Base-by-base conservation (phyloP, 1,140 invertebrate species). In the Papilio dardanus region DNA sequence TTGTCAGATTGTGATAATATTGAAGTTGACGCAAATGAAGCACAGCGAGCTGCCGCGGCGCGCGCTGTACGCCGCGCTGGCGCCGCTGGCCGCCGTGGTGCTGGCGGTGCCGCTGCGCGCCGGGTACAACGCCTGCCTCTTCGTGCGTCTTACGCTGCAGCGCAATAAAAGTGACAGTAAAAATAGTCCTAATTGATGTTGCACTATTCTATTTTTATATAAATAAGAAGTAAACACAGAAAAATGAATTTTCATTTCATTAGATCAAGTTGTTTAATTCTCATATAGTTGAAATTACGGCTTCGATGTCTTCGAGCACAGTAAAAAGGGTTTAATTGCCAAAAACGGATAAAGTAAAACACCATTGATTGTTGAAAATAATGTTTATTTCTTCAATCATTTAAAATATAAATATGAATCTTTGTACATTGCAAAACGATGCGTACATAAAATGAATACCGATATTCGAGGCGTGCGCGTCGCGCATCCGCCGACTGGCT, bases 321-420 rank as follows among this genome's bases (percentile, higher is more conserved):
- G n/a, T 12, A 21, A 40, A 40, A 21, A 21, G 8, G 31, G n/a
- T 40, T 30, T 7, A 6, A 50, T 19, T 7, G 16, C 6, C 12
- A 28, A 58, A 14, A 30, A 12, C 3, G 54, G 54, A 28, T 21
- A 69, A 69, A 69, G 69, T 71, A 71, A 71, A 71, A 71, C 21
- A 71, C 28, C 42, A 31, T 50, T 33, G 69, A 71, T 30, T 71
- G 42, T 73, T 88, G 84, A 92, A 91, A 91, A 91, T 91, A 93
- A 91, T 86, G 85, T 93, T 93, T 91, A 91, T 92, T 93, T 83
- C 89, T 91, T 93, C 89, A 92, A 93, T 93, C 88, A 89, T 88
- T 92, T 91, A 90, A 91, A 90, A 91, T 93, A 89, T 92, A 93
- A 90, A 91, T 92, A 93, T 91, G 89, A 83, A 86, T 88, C 89